Percentiles rank a stretch among this genome's conserved stretches.
phyloP scores from a whole-genome alignment of 1,140 invertebrate genomes.

The Sitodiplosis mosellana region DNA sequence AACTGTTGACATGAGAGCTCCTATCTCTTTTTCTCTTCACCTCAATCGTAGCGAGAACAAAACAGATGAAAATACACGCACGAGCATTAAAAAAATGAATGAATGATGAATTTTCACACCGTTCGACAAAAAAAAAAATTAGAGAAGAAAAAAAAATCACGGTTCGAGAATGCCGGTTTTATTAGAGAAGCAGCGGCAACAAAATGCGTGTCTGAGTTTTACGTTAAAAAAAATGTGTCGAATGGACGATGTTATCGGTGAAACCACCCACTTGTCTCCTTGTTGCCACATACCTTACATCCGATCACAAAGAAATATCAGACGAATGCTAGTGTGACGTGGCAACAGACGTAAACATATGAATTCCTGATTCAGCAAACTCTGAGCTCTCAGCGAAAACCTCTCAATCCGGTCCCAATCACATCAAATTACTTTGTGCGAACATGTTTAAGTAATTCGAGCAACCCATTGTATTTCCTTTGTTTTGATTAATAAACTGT shows the following conservation, averaged over 20 bases:
- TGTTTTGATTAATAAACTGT: no score
- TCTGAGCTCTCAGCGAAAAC: not conserved
- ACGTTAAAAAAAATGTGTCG: not conserved
- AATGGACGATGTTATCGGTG: not conserved
- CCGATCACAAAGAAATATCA: not conserved
- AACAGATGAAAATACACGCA: no score
- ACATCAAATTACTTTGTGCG: not conserved
- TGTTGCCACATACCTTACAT: not conserved
- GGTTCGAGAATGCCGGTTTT: no score
- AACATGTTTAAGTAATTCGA: not conserved
- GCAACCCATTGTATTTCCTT: not conserved
- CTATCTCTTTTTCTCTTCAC: no score
- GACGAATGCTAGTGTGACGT: not conserved
- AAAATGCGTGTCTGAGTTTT: no score
- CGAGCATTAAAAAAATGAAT: no score
- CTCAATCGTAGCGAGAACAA: no score
- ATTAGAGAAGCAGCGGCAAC: no score
- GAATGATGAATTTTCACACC: no score
- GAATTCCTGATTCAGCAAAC: not conserved
- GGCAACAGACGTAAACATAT: not conserved
- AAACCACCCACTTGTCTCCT: not conserved
- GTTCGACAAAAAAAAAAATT: no score
- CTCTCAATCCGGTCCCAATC: not conserved
- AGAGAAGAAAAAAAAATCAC: no score
- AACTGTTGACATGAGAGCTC: no score